phyloP scores from a whole-genome alignment of 2,888 invertebrate genomes.

The Chalcis sispes region DNA sequence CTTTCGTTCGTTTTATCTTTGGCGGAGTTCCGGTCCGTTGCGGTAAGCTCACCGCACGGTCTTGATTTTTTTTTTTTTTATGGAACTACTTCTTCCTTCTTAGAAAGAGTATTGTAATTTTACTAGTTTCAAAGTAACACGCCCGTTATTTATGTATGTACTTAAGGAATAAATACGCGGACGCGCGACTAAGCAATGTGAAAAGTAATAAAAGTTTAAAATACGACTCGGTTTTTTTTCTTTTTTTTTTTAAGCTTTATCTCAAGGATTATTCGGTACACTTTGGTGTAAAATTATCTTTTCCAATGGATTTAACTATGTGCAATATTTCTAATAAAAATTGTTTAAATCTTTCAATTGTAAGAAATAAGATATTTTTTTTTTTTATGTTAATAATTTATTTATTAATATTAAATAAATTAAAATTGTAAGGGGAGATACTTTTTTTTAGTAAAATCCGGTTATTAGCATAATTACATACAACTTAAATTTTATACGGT shows the following conservation, averaged over 20 bases:
- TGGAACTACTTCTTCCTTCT: constrained; percentile 24
- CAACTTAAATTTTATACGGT: no score
- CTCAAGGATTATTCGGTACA: not conserved
- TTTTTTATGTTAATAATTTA: no score
- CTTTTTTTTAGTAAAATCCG: no score
- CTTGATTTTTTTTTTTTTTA: constrained; percentile 51
- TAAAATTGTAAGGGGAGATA: no score
- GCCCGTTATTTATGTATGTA: constrained; percentile 8
- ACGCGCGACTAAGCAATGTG: not conserved
- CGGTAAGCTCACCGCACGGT: no score
- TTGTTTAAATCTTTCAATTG: no score
- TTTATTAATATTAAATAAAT: no score
- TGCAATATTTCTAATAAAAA: no score
- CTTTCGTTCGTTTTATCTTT: not conserved
- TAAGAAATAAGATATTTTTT: no score
- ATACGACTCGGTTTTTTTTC: not conserved
- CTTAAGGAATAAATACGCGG: constrained; percentile 22
- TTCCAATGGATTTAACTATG: no score
- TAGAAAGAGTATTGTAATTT: constrained; percentile 30
- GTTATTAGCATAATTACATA: no score
- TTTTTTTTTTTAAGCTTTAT: not conserved
- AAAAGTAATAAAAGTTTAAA: constrained; percentile 15
- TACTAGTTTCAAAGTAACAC: constrained; percentile 17
- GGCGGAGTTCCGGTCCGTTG: no score
- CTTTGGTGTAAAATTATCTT: not conserved